Evolutionary conservation across 1,140 invertebrate species (phyloP).

Genomic region (Apis mellifera): Amel_HAv3.1 CM009936.2:11206001-11206500

Average conservation of each 20-base stretch:
- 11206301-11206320: not conserved
- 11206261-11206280: slow-evolving; percentile 28
- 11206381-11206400: slow-evolving; percentile 8
- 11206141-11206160: slow-evolving; percentile 43
- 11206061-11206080: not conserved
- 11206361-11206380: not conserved
- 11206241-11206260: not conserved
- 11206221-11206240: not conserved
- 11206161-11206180: slow-evolving; percentile 34
- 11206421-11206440: not conserved
- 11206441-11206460: not conserved
- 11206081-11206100: slow-evolving; percentile 23
- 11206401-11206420: not conserved
- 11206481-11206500: slow-evolving; percentile 13
- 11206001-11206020: not conserved
- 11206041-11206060: not conserved
- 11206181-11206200: not conserved
- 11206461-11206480: not conserved
- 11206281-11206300: not conserved
- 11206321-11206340: slow-evolving; percentile 28
- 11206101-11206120: slow-evolving; percentile 19
- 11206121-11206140: slow-evolving; percentile 30
- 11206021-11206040: not conserved
- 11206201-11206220: slow-evolving; percentile 30
- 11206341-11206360: slow-evolving; percentile 29